phyloP scores from a whole-genome alignment of 2,888 invertebrate species.

The Xylocampa areola region DNA sequence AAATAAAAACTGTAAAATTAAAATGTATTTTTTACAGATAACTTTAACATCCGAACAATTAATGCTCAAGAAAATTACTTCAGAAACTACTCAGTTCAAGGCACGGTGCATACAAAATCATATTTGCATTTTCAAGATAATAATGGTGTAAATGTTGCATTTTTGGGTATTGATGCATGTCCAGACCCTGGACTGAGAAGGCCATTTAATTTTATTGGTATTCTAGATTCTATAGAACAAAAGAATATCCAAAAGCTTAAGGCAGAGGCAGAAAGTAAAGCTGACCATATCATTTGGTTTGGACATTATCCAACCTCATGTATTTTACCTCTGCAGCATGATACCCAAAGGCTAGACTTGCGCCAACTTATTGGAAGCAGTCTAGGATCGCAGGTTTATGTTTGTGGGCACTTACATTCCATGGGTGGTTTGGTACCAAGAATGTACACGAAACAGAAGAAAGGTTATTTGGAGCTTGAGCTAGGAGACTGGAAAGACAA shows the following conservation, averaged over 20 bases:
- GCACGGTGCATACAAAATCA: slow-evolving; percentile 91
- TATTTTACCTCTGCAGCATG: slow-evolving; percentile 91
- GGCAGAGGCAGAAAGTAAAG: slow-evolving; percentile 84
- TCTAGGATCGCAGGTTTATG: slow-evolving; percentile 92
- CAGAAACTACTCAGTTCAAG: slow-evolving; percentile 94
- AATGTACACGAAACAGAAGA: slow-evolving; percentile 96
- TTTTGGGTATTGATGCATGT: slow-evolving; percentile 96
- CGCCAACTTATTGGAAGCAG: slow-evolving; percentile 90
- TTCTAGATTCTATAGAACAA: slow-evolving; percentile 90
- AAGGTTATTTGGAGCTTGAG: slow-evolving; percentile 96
- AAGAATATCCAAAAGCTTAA: slow-evolving; percentile 89
- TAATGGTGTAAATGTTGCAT: slow-evolving; percentile 92
- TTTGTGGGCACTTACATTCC: slow-evolving; percentile 97
- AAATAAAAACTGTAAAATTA: neutral
- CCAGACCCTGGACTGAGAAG: slow-evolving; percentile 95
- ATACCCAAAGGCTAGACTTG: slow-evolving; percentile 84
- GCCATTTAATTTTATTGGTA: slow-evolving; percentile 97
- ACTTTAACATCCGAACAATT: slow-evolving; percentile 94
- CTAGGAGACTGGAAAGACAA: slow-evolving; percentile 98
- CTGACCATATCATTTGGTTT: slow-evolving; percentile 90
- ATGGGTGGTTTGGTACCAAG: slow-evolving; percentile 93
- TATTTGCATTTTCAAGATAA: slow-evolving; percentile 91
- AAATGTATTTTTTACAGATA: slow-evolving; percentile 90
- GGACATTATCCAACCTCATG: slow-evolving; percentile 98
- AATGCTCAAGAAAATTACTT: slow-evolving; percentile 93